Base-by-base conservation (phyloP, 2,888 invertebrate species). In the Trachelus tabidus region DNA sequence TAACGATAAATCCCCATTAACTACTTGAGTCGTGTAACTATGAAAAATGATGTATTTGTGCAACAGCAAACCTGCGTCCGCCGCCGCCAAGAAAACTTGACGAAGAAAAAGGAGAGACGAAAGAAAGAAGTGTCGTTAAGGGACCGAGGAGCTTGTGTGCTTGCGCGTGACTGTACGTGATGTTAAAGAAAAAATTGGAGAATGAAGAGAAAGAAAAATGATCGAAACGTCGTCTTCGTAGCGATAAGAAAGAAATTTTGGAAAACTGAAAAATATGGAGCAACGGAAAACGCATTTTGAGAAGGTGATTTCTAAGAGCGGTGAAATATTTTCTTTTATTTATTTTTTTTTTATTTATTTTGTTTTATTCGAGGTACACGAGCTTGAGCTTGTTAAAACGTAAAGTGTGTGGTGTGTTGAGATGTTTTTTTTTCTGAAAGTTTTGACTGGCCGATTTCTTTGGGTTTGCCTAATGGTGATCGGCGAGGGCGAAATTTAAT, bases 21-120 rank as follows among this genome's bases (percentile, higher is more conserved):
- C 9, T 23, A 1, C 23, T 56, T 56, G 23, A 56, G 23, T 56
- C 56, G 2, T 23, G 56, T 56, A 56, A 76, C 74, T 76, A 79
- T 75, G 74, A 79, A 78, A 77, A 77, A 80, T 84, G 82, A 75
- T 85, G 81, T 83, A 83, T 85, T 81, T 85, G 80, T 85, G 81
- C 84, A 85, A 84, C 83, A 80, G 79, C 77, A 86, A 80, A 80
- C 71, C 82, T 69, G 77, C 83, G 81, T 80, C 75, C 75, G 78
- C 80, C 73, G 69, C 80, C 37, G 77, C 79, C 76, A 84, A 78
- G 79, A 85, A 84, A 78, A 80, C 77, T 81, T 83, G 85, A 85
- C 73, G 75, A 15, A 15, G 40, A 15, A 6, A 40, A 15, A 6
- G 40, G 2, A 4, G 40, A 23, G 9, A 15, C 2, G 15, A 15